A percentile compares a stretch with the other conserved stretches of the same genome.
Conservation (phyloP, 64 coral and sea anemone species). For the Montipora capricornis region DNA sequence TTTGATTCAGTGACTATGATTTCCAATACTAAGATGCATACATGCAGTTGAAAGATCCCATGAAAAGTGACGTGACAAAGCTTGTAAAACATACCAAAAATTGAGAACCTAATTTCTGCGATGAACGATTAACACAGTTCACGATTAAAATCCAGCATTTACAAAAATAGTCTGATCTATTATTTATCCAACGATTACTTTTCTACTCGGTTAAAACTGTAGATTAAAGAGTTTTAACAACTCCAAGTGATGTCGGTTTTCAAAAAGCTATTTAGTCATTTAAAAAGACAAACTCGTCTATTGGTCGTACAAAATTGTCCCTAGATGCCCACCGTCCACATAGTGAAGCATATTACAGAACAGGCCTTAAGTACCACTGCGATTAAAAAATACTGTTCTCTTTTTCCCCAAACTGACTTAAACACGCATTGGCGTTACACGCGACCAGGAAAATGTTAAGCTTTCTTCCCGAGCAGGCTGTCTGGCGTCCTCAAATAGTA, state of each 20-base stretch:
- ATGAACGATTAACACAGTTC: not conserved
- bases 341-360: not conserved
- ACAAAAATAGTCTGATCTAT: conserved; percentile 32
- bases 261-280: not conserved
- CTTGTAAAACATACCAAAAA: conserved; percentile 22
- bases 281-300: not conserved
- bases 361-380: not conserved
- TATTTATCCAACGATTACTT: not conserved
- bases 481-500: too few species aligned
- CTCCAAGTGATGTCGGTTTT: not conserved
- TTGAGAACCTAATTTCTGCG: not conserved
- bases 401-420: too few species aligned
- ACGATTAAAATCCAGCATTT: not conserved
- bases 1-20: not conserved
- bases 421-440: too few species aligned
- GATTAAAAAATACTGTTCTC: too few species aligned
- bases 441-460: too few species aligned
- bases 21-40: not conserved
- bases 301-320: not conserved
- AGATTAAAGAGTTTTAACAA: not conserved
- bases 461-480: too few species aligned
- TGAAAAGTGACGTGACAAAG: not conserved
- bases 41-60: not conserved
- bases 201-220: not conserved
- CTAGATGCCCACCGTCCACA: not conserved